These are phyloP conservation scores for Myotis daubentonii DNA, from an alignment of 2,797 vertebrate species.

Conservation along the genomic window DNA sequence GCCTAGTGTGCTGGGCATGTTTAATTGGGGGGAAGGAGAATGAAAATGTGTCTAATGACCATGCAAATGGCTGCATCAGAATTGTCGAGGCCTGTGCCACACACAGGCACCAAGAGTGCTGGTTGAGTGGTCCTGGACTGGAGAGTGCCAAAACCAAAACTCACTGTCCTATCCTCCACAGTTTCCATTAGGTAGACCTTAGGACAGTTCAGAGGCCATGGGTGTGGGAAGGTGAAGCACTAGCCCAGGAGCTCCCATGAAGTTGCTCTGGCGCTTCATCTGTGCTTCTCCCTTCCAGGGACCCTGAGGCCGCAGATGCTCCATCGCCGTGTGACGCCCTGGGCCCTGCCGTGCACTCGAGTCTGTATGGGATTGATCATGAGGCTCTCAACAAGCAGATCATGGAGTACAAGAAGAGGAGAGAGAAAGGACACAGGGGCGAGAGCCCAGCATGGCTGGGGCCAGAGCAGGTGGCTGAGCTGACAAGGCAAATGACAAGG, in stretches of 20 bases:
- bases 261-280: fast-evolving
- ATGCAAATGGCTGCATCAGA: neutral
- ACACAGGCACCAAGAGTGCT: neutral
- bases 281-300: conserved; percentile 70
- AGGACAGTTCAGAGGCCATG: fast-evolving
- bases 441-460: conserved; percentile 59
- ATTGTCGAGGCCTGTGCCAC: no score
- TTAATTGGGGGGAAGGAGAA: neutral
- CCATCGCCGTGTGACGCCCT: neutral
- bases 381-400: conserved; percentile 88
- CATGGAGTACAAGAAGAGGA: conserved; percentile 87
- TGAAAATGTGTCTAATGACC: neutral
- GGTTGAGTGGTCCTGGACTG: neutral
- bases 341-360: conserved; percentile 15
- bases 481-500: conserved; percentile 78
- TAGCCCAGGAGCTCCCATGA: neutral
- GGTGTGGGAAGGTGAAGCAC: neutral
- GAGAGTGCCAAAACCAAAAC: fast-evolving
- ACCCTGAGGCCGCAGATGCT: neutral
- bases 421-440: neutral
- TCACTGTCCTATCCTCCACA: neutral
- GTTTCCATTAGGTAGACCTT: neutral
- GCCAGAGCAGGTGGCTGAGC: conserved; percentile 78
- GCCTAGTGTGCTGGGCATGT: fast-evolving
- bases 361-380: conserved; percentile 89